Conservation (phyloP, 2,888 invertebrate species). For the Halictus quadricinctus region DNA sequence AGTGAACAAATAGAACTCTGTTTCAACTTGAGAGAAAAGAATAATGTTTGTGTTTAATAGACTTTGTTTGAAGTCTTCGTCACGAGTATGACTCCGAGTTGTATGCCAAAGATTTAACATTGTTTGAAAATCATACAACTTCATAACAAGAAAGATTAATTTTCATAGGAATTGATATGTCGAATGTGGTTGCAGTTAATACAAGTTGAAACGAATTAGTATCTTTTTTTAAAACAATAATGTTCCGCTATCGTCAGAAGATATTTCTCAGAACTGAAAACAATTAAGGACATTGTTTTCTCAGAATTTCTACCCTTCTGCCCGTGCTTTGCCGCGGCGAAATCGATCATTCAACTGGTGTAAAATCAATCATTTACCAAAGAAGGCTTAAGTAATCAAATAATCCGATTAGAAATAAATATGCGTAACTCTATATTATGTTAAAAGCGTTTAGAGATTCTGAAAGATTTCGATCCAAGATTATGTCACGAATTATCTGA, state of each 20-base stretch:
- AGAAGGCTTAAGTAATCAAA: not conserved
- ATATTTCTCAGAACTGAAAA: not conserved
- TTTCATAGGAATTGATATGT: too few relatives aligned
- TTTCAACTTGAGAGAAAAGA: too few relatives aligned
- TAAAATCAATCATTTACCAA: not conserved
- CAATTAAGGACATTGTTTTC: not conserved
- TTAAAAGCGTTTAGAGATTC: too few relatives aligned
- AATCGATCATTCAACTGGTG: not conserved
- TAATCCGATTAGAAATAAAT: not conserved
- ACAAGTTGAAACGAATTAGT: not conserved
- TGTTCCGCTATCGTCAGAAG: not conserved
- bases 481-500: not conserved
- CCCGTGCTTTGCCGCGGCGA: not conserved
- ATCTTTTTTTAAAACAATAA: not conserved
- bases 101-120: too few relatives aligned
- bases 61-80: too few relatives aligned
- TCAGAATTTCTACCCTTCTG: not conserved
- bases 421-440: not conserved
- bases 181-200: not conserved
- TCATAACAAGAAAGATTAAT: too few relatives aligned
- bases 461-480: not conserved
- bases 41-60: too few relatives aligned
- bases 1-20: too few relatives aligned
- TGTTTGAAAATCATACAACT: too few relatives aligned
- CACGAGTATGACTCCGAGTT: too few relatives aligned